These are phyloP conservation scores for Psilopogon haemacephalus DNA, from an alignment of 2,113 vertebrate species.

Conservation along the genomic window DNA sequence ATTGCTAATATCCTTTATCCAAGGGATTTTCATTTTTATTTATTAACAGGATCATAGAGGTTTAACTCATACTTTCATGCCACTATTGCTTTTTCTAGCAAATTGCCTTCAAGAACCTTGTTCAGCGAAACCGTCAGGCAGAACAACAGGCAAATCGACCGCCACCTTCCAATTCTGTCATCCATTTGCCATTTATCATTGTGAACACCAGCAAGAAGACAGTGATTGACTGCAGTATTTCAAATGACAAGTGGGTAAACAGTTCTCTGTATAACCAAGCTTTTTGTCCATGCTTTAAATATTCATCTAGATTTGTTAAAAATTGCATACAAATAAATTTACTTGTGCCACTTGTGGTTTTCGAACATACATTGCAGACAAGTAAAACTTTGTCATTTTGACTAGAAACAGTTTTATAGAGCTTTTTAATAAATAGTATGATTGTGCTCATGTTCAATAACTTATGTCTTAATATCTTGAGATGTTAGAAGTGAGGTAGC, in stretches of 20 bases:
- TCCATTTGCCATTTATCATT: slow-evolving; percentile 97
- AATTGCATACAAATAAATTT: not conserved
- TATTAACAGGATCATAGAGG: not conserved
- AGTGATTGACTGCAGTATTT: slow-evolving; percentile 99
- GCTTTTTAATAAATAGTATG: not conserved
- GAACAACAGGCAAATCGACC: slow-evolving; percentile 91
- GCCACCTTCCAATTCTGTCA: slow-evolving; percentile 94
- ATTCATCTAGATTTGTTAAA: not conserved
- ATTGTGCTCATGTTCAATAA: not conserved
- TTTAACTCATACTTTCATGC: not conserved
- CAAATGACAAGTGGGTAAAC: slow-evolving; percentile 93
- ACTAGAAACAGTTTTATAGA: not conserved
- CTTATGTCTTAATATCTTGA: not conserved
- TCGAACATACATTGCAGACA: not conserved
- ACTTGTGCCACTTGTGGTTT: not conserved
- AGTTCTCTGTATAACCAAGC: not conserved
- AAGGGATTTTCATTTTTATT: not conserved
- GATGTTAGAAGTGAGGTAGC: not conserved
- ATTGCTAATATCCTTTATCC: not conserved
- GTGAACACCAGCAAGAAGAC: slow-evolving; percentile 99
- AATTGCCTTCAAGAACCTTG: slow-evolving; percentile 99
- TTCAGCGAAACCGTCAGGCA: slow-evolving; percentile 92
- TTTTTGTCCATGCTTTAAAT: not conserved
- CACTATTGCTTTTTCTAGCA: slow-evolving; percentile 78
- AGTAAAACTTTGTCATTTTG: not conserved